Percentiles rank a stretch among this genome's conserved stretches.
These are phyloP conservation scores for Acleris emargana DNA, from an alignment of 2,888 invertebrate genomes.

Conservation along the genomic window DNA sequence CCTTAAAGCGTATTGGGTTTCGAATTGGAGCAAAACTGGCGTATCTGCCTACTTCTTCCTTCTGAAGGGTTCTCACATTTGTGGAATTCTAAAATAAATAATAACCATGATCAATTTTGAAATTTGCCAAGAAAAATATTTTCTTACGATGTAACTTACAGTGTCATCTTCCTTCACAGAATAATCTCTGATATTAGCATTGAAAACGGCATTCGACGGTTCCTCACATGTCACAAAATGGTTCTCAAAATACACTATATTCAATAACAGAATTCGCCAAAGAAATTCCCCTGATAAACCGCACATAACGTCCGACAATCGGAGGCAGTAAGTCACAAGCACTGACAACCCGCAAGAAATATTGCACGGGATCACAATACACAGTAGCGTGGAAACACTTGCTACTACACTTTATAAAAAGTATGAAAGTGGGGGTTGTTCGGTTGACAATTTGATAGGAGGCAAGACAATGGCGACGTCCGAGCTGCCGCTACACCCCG, in stretches of 20 bases:
- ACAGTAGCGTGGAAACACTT: conserved; percentile 49
- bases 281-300: conserved; percentile 35
- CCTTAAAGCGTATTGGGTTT: conserved; percentile 62
- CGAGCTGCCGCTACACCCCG: conserved; percentile 72
- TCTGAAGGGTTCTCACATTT: conserved; percentile 65
- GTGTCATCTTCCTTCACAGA: conserved; percentile 50
- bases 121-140: background rate
- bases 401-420: conserved; percentile 71
- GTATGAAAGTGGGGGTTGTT: conserved; percentile 60
- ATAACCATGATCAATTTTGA: background rate
- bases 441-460: conserved; percentile 73
- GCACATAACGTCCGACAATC: conserved; percentile 31
- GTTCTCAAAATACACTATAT: conserved; percentile 37
- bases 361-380: conserved; percentile 42
- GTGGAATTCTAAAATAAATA: conserved; percentile 62
- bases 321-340: conserved; percentile 39
- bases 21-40: conserved; percentile 54
- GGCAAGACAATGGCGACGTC: conserved; percentile 68
- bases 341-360: conserved; percentile 43
- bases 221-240: conserved; percentile 37
- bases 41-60: conserved; percentile 57
- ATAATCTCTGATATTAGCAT: conserved; percentile 64
- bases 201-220: conserved; percentile 60
- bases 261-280: conserved; percentile 39
- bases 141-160: conserved; percentile 53